A percentile compares a stretch with the other conserved stretches of the same genome.
These are phyloP conservation scores for Ametastegia equiseti DNA, from an alignment of 2,888 invertebrate species.

Conservation along the genomic window DNA sequence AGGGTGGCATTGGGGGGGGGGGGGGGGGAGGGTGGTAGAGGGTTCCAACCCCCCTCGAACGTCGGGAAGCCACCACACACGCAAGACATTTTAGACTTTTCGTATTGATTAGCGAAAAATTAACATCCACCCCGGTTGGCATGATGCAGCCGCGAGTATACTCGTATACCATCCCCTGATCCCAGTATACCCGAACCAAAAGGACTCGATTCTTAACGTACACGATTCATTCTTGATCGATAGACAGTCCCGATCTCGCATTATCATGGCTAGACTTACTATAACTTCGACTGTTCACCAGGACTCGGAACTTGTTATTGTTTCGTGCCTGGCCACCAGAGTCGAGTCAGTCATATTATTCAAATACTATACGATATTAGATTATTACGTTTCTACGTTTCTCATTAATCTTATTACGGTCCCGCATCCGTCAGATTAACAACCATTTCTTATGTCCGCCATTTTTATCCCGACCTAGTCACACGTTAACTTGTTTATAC, in stretches of 20 bases:
- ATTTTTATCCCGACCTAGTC: constrained; percentile 29
- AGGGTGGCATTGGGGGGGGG: constrained; percentile 33
- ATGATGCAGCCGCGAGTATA: constrained; percentile 36
- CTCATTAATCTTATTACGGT: constrained; percentile 49
- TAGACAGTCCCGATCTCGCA: constrained; percentile 53
- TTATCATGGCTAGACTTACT: constrained; percentile 47
- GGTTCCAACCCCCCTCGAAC: constrained; percentile 21
- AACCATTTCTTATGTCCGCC: constrained; percentile 18
- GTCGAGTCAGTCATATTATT: constrained; percentile 50
- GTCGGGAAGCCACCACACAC: constrained; percentile 68
- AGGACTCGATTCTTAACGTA: constrained; percentile 43
- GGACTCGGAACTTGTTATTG: constrained; percentile 51
- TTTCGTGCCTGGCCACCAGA: constrained; percentile 50
- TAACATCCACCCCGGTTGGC: constrained; percentile 60
- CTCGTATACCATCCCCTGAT: neutral
- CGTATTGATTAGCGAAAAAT: constrained; percentile 73
- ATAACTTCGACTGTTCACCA: constrained; percentile 40
- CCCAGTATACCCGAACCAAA: neutral
- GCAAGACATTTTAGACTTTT: constrained; percentile 74
- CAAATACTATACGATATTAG: constrained; percentile 50
- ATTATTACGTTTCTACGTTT: constrained; percentile 58
- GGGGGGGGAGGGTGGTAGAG: constrained; percentile 31
- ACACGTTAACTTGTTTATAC: neutral
- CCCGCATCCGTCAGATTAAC: constrained; percentile 27
- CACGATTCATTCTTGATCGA: constrained; percentile 48